These are phyloP conservation scores for Thalpophila matura DNA, from an alignment of 2,888 invertebrate genomes.

Conservation along the genomic window DNA sequence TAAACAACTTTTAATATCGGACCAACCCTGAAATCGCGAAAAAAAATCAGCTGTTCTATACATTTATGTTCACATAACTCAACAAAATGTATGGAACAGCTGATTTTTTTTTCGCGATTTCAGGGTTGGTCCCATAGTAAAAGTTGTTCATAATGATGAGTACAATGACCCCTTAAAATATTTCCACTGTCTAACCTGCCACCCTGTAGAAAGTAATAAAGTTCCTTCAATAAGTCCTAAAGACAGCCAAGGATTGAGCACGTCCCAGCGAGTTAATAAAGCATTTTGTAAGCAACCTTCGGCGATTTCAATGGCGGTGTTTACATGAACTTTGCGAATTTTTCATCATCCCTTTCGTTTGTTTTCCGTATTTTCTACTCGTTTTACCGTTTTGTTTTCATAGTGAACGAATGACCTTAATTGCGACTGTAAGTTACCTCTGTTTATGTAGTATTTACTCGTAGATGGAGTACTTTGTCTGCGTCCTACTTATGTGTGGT, in stretches of 20 bases:
- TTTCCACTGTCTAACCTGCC: too few species aligned
- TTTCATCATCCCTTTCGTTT: slow-evolving; percentile 31
- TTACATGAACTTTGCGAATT: slow-evolving; percentile 20
- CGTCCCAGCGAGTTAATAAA: slow-evolving; percentile 18
- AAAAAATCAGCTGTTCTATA: too few species aligned
- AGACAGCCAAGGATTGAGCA: background rate
- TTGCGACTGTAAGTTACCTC: slow-evolving; percentile 6
- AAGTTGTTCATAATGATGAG: too few species aligned
- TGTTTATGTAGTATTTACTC: slow-evolving; percentile 27
- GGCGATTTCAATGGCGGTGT: slow-evolving; percentile 19
- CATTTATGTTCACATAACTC: too few species aligned
- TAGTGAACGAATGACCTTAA: slow-evolving; percentile 7
- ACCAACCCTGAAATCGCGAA: too few species aligned
- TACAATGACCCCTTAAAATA: too few species aligned
- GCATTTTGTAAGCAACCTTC: slow-evolving; percentile 17
- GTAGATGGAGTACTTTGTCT: background rate
- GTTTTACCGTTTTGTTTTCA: slow-evolving; percentile 28
- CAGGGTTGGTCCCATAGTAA: too few species aligned
- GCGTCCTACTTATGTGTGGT: background rate
- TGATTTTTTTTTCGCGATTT: too few species aligned
- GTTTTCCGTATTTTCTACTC: slow-evolving; percentile 1
- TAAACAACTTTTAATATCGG: too few species aligned
- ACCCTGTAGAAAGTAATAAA: slow-evolving; percentile 32
- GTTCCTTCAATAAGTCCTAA: slow-evolving; percentile 1
- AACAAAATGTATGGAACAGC: too few species aligned